Percentiles rank a stretch among this genome's conserved stretches.
Conservation (phyloP, 37 sponge, comb jelly and placozoan species). For the Theonella swinhoei region DNA sequence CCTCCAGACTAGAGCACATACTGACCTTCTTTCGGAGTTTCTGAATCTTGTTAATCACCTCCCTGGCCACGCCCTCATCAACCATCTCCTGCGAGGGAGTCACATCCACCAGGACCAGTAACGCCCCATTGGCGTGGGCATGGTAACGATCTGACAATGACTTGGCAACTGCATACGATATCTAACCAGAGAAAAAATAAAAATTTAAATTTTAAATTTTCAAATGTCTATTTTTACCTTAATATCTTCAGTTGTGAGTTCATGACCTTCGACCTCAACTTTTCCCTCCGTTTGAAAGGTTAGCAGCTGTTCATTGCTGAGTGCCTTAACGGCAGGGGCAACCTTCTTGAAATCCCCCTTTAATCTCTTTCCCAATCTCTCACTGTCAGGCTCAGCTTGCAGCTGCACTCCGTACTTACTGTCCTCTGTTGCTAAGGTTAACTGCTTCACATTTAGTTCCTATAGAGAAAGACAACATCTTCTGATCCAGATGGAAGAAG, state of each 20-base stretch:
- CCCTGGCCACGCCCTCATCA: slow-evolving; percentile 93
- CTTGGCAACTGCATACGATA: slow-evolving; percentile 65
- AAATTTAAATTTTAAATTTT: background rate
- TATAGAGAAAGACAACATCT: background rate
- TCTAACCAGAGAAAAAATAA: slow-evolving; percentile 17
- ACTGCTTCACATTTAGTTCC: slow-evolving; percentile 90
- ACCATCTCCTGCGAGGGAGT: slow-evolving; percentile 87
- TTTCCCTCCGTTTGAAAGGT: slow-evolving; percentile 72
- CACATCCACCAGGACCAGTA: slow-evolving; percentile 89
- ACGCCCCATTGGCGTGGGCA: slow-evolving; percentile 69
- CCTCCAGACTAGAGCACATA: background rate
- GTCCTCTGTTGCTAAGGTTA: slow-evolving; percentile 79
- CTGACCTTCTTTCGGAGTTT: slow-evolving; percentile 91
- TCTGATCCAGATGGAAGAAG: background rate
- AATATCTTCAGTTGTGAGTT: slow-evolving; percentile 54
- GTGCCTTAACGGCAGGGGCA: slow-evolving; percentile 48
- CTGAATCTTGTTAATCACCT: slow-evolving; percentile 96
- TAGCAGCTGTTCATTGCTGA: slow-evolving; percentile 67
- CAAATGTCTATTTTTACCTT: too few species aligned
- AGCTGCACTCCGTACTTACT: slow-evolving; percentile 81
- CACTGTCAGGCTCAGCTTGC: slow-evolving; percentile 82
- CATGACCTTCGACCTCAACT: slow-evolving; percentile 69
- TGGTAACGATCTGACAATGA: slow-evolving; percentile 37
- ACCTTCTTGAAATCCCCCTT: slow-evolving; percentile 88
- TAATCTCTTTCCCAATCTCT: slow-evolving; percentile 89